Evolutionary conservation across 2,888 invertebrate species (phyloP).

Genomic region (Tachina grossa): DNA sequence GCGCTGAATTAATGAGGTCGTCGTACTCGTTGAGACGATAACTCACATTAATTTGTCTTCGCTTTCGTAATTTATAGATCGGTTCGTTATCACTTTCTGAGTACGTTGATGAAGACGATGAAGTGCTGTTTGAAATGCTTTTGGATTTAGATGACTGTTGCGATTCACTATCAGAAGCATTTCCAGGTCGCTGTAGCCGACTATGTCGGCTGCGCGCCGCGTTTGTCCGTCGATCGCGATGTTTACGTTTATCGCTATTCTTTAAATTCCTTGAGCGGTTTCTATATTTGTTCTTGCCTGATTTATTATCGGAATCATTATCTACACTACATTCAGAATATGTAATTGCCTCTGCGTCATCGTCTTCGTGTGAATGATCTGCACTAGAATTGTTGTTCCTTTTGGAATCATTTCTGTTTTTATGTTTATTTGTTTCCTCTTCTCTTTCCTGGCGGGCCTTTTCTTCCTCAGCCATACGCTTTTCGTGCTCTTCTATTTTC

Average conservation of each 20-base stretch:
- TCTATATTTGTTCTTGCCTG: constrained; percentile 75
- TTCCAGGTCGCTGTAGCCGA: constrained; percentile 73
- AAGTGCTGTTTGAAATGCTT: constrained; percentile 73
- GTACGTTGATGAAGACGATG: constrained; percentile 73
- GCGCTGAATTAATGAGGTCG: constrained; percentile 96
- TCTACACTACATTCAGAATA: constrained; percentile 73
- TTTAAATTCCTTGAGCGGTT: constrained; percentile 75
- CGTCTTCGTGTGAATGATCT: constrained; percentile 55
- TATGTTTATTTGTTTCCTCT: constrained; percentile 74
- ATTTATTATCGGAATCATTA: constrained; percentile 61
- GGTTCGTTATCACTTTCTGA: constrained; percentile 86
- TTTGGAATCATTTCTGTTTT: constrained; percentile 53
- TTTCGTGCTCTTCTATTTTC: constrained; percentile 75
- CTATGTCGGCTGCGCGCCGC: constrained; percentile 77
- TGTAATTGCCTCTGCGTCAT: constrained; percentile 46
- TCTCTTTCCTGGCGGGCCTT: constrained; percentile 81
- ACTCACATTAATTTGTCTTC: constrained; percentile 91
- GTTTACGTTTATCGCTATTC: constrained; percentile 71
- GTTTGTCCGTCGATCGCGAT: constrained; percentile 76
- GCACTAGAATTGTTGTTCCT: constrained; percentile 62
- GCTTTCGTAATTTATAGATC: constrained; percentile 92
- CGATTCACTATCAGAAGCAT: constrained; percentile 74
- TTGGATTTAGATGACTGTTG: constrained; percentile 73
- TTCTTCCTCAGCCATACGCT: constrained; percentile 76
- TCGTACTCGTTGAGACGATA: constrained; percentile 97